phyloP scores from a whole-genome alignment of 2,797 vertebrate species.

The Tympanoctomys barrerae region DNA sequence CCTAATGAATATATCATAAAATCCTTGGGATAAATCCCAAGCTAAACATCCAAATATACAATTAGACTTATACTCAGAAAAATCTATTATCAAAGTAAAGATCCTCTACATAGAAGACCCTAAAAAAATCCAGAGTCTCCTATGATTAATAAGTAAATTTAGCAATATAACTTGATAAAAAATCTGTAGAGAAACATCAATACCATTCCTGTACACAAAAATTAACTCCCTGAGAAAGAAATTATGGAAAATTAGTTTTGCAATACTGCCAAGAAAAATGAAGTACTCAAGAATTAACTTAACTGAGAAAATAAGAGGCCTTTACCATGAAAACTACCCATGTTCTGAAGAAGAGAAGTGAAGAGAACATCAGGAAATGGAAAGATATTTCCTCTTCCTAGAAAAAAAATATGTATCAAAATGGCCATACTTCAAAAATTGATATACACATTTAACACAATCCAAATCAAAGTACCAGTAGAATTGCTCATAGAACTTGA shows the following conservation, averaged over 20 bases:
- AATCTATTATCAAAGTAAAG: slow-evolving; percentile 23
- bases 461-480: neutral
- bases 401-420: neutral
- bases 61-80: neutral
- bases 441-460: neutral
- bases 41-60: neutral
- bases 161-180: neutral
- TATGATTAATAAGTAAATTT: neutral
- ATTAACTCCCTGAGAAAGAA: neutral
- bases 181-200: neutral
- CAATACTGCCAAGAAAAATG: neutral
- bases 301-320: neutral
- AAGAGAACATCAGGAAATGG: neutral
- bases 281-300: neutral
- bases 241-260: neutral
- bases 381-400: neutral
- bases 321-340: neutral
- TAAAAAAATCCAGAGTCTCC: neutral
- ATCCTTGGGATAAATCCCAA: neutral
- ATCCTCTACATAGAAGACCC: neutral
- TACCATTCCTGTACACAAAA: neutral
- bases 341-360: neutral
- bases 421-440: neutral
- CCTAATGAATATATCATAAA: neutral
- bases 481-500: neutral